These are phyloP conservation scores for Tadarida brasiliensis DNA, from an alignment of 2,797 vertebrate species.

Conservation along the genomic window DNA sequence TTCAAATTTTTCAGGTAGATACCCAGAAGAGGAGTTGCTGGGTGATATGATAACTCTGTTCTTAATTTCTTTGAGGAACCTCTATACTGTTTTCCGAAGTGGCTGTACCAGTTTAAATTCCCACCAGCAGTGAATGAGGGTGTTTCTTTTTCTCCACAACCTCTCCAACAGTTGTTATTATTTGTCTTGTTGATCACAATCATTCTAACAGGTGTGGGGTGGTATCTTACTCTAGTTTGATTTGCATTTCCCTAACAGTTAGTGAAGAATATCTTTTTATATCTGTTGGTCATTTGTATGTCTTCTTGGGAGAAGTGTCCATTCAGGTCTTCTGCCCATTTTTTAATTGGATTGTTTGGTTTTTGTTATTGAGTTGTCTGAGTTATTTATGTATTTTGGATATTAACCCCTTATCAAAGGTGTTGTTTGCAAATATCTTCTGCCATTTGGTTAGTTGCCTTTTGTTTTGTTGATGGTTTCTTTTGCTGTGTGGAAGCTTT, in stretches of 20 bases:
- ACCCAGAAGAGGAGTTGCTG: background rate
- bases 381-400: background rate
- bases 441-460: background rate
- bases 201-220: background rate
- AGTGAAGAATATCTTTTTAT: background rate
- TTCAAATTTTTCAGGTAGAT: background rate
- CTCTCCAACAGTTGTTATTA: background rate
- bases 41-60: background rate
- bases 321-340: background rate
- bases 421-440: background rate
- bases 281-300: background rate
- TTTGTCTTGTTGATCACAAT: background rate
- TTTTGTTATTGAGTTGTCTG: background rate
- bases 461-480: background rate
- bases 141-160: background rate
- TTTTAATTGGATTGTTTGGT: background rate
- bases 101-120: background rate
- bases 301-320: background rate
- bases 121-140: background rate
- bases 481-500: background rate
- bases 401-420: background rate
- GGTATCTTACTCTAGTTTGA: background rate
- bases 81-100: background rate
- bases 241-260: background rate
- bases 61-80: background rate